Percentiles rank a stretch among this genome's conserved stretches.
These are phyloP conservation scores for Dipus sagitta DNA, from an alignment of 2,797 vertebrate species.

Conservation along the genomic window DNA sequence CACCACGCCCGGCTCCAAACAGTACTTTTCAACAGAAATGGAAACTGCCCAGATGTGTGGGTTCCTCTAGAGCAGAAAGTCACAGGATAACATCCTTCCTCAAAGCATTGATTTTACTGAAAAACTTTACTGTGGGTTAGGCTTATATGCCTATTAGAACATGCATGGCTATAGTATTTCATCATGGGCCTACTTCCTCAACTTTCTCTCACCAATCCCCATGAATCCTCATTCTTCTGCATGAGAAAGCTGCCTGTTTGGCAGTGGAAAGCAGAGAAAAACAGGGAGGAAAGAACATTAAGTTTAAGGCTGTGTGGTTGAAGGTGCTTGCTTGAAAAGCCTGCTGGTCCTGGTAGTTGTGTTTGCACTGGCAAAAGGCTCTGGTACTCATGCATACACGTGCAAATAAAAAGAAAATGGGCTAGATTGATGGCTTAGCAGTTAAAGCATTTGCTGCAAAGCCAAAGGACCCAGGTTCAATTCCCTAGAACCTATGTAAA, in stretches of 20 bases:
- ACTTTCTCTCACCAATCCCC: not conserved
- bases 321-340: no score
- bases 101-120: conserved; percentile 20
- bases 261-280: not conserved
- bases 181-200: not conserved
- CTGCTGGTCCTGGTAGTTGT: no score
- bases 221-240: conserved; percentile 27
- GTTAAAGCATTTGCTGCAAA: no score
- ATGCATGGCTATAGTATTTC: not conserved
- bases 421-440: no score
- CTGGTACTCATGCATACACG: no score
- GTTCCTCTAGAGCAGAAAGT: not conserved
- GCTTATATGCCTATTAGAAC: not conserved
- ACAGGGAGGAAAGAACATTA: not conserved
- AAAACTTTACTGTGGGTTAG: not conserved
- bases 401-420: no score
- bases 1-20: no score
- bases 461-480: no score
- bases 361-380: no score
- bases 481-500: no score
- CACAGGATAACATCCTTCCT: conserved; percentile 5
- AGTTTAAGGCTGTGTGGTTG: not conserved
- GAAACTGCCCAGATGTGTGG: not conserved
- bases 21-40: not conserved
- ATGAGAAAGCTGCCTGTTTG: conserved; percentile 33